Evolutionary conservation across 2,888 invertebrate genomes (phyloP), one percentile per base, ranked within the genome.

Genomic region (Platycheirus albimanus): DNA sequence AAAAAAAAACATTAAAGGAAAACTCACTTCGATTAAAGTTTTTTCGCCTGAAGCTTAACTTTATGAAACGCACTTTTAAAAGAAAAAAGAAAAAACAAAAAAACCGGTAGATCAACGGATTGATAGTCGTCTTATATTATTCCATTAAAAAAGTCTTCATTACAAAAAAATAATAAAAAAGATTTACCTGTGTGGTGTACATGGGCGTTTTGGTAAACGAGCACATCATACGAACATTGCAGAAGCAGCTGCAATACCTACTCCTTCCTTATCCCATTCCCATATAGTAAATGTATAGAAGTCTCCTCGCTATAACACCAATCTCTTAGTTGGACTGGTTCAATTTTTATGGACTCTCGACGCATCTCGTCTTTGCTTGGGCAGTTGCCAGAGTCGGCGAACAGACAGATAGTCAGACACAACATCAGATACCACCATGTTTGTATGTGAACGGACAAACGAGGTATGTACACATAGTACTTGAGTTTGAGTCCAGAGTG

Each of bases 191-290:
- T 13, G 13, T 17, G 5, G 28, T n/a, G 17, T 6, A 56, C 41
- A 64, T 45, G 20, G 15, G 47, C 45, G 47, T 67, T 30, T 69
- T 24, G 24, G 13, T 45, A 64, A 20, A 56, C 56, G 13, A 38
- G 20, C 56, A 56, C 17, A 63, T n/a, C 38, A 24, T 30, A 17
- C 17, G 5, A 24, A 54, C 8, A 33, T 20, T 4, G 13, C 8
- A 17, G 13, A 33, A 43, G 49, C 80, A 75, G 75, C 75, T 70
- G 79, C 56, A 72, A 67, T 69, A 30, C 20, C 56, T 38, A 54
- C 8, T 54, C 51, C 38, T 61, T 71, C 47, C 58, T 67, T 61
- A 69, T 69, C 56, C 19, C 63, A 64, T 41, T 8, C 24, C 17
- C 47, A 30, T 6, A 20, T 45, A 30, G 33, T 7, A n/a, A n/a